Base-by-base conservation (phyloP, 92 coral and sea anemone species). In the Plumapathes pennacea region DNA sequence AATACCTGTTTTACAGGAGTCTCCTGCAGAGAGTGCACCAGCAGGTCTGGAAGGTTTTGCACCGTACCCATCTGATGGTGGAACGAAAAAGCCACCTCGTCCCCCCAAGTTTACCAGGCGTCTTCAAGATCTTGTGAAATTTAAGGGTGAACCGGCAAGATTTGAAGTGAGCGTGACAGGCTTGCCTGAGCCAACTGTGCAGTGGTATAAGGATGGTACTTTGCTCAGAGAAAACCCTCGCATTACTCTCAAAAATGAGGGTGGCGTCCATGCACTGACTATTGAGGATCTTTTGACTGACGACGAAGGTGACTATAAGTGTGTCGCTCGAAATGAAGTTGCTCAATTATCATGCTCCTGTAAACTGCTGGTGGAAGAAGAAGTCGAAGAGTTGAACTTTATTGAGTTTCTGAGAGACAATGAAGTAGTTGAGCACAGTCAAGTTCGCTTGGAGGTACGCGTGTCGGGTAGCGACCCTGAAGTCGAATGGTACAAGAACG, bases 401-500 rank as follows among this genome's bases (percentile, higher is more conserved):
- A 57, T 76, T 46, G 76, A 83, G 25, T 33, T 31, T 18, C 74
- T 83, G 27, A 72, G 65, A 30, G 89, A 80, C 50, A 33, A 52
- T 12, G 86, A 88, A 52, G 65, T 88, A 2, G 40, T 46, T 38
- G 85, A 77, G 40, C 69, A 71, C 27, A 77, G 58, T 14, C 77
- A 81, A 29, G 75, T 82, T 14, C 70, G 78, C 14, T 64, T 88
- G 49, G 84, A 88, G 25, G 99, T 94, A 21, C 77, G 85, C 4
- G 85, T 94, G 4, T 80, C 80, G 30, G 99, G 96, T 8, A 80
- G 86, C 13, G 83, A 72, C 39, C 90, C 85, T 13, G 89, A 73
- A 2, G 88, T 94, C 26, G 85, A 74, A 19, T 94, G 99, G 99
- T 77, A 65, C 61, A 88, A 81, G 71, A 64, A 94, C 41, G 96